phyloP scores from a whole-genome alignment of 1,140 invertebrate genomes.

The Acromyrmex charruanus region DNA sequence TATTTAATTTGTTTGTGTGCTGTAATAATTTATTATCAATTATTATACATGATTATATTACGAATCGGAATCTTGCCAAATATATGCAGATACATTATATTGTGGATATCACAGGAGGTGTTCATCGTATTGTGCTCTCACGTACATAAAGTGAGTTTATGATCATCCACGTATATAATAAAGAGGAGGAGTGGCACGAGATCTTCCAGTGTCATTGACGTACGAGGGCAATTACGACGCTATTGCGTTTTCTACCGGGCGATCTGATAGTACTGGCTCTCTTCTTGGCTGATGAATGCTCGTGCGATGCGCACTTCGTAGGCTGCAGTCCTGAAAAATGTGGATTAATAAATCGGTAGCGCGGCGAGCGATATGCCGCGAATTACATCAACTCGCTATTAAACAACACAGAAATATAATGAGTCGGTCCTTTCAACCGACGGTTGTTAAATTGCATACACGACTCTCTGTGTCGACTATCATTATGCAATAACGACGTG shows the following conservation, averaged over 20 bases:
- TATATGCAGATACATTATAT: background rate
- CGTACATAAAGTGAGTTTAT: background rate
- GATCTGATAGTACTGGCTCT: slow-evolving; percentile 74
- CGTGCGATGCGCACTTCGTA: background rate
- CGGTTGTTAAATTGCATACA: slow-evolving; percentile 37
- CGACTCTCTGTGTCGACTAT: slow-evolving; percentile 28
- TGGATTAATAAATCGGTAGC: slow-evolving; percentile 67
- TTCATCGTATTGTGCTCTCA: slow-evolving; percentile 29
- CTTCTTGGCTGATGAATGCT: slow-evolving; percentile 38
- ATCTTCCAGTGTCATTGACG: slow-evolving; percentile 66
- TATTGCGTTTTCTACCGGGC: slow-evolving; percentile 65
- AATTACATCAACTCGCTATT: slow-evolving; percentile 57
- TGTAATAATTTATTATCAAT: background rate
- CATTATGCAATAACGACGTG: slow-evolving; percentile 13
- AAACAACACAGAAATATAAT: slow-evolving; percentile 54
- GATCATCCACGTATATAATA: slow-evolving; percentile 48
- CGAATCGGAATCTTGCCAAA: background rate
- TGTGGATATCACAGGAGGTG: slow-evolving; percentile 5
- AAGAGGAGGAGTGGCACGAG: slow-evolving; percentile 46
- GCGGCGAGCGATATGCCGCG: slow-evolving; percentile 20
- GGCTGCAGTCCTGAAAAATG: slow-evolving; percentile 50
- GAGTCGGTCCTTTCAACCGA: slow-evolving; percentile 17
- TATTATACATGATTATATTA: background rate
- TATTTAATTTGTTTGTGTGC: slow-evolving; percentile 2
- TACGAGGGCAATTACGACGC: slow-evolving; percentile 68